Conservation (phyloP, 2,797 vertebrate species). For the Lepus townsendii region DNA sequence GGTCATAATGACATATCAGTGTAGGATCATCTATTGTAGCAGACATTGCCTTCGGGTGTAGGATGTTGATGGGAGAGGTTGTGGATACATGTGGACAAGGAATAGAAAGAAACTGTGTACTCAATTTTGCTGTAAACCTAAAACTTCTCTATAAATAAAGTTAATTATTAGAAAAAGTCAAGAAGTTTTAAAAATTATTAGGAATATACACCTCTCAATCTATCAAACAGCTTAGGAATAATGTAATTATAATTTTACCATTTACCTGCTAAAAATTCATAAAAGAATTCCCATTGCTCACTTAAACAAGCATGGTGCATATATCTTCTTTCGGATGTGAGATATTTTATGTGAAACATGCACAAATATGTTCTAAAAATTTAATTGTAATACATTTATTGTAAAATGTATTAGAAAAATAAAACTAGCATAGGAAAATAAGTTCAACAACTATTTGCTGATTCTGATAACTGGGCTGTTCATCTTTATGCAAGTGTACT, state of each 20-base stretch:
- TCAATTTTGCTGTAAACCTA: not conserved
- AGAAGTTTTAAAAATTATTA: not conserved
- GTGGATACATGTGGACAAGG: not conserved
- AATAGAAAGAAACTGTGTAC: not conserved
- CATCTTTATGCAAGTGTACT: not conserved
- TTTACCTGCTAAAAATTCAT: not conserved
- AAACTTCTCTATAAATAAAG: not conserved
- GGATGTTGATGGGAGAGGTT: not conserved
- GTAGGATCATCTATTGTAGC: not conserved
- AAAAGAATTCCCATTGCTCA: not conserved
- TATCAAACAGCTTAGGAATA: conserved; percentile 28
- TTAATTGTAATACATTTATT: not conserved
- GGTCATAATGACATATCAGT: not conserved
- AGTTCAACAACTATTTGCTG: not conserved
- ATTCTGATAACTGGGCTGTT: conserved; percentile 17
- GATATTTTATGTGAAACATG: not conserved
- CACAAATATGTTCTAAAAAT: not conserved
- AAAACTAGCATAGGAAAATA: conserved; percentile 1
- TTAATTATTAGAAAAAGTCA: conserved; percentile 51
- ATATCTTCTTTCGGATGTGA: not conserved
- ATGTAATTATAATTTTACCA: not conserved
- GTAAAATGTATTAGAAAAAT: conserved; percentile 27
- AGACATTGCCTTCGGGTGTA: not conserved
- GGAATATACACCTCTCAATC: not conserved
- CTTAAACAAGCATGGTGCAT: not conserved